Evolutionary conservation across 2,888 invertebrate genomes (phyloP), one percentile per base, ranked within the genome.

Genomic region (Nomada hirtipes): DNA sequence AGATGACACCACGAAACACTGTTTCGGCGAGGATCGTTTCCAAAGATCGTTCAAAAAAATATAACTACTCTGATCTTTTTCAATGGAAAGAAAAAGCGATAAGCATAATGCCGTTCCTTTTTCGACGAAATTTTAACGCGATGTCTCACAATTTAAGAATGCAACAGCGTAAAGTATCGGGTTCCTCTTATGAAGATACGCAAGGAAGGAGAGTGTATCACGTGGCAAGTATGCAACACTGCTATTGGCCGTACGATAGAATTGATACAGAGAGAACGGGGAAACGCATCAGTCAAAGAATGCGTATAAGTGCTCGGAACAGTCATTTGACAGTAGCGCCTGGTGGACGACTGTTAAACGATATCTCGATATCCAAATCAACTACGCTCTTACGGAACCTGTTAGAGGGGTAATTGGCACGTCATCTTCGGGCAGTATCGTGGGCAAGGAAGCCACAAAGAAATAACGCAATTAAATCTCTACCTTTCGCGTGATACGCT

Each of bases 311-410:
- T 47, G 52, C 10, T 71, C 53, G 44, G 2, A 63, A 52, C 67
- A 59, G 65, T 68, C 83, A 68, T 42, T 78, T 82, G 83, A 75
- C 75, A 78, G 74, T 69, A 75, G 75, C 61, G 63, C 68, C n/a
- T 52, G 20, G 18, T 50, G 71, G 55, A 23, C 10, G 18, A n/a
- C 1, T 13, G 60, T 77, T 50, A 36, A 69, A 59, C 9, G 9
- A 68, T 68, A 60, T 52, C n/a, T 81, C 67, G 53, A 71, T 67
- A 73, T 61, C 57, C 47, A 1, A 29, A 73, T n/a, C 20, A 52
- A 55, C 44, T 67, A 63, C 72, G 44, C 23, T 79, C 44, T 20
- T 29, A 10, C 52, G 42, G 47, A n/a, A 53, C 42, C 20, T 52
- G 13, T 20, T 47, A 47, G n/a, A 65, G 44, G 55, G 18, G 15